Evolutionary conservation across 2,888 invertebrate genomes (phyloP), one percentile per base, ranked within the genome.

Genomic region (Himalopsyche kuldschensis): DNA sequence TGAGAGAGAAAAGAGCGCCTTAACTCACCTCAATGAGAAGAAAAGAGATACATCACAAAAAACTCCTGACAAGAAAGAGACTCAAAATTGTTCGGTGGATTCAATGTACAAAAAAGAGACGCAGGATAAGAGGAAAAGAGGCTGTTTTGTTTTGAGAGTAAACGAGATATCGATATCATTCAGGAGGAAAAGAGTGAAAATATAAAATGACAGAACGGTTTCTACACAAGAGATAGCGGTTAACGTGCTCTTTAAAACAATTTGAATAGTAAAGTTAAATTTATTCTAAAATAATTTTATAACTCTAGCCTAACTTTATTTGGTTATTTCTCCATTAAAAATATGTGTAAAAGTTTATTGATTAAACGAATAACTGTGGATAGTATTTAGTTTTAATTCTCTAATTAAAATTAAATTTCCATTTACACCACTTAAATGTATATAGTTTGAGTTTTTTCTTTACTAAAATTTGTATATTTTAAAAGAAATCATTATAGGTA

Each of bases 1-100:
- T 69, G 84, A 48, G 83, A 41, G 75, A 47, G 81, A 83, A 78
- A 78, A 81, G 47, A 81, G 81, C 31, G 31, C 69, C 69, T 69
- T 69, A 69, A 69, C 69, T 69, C 35, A 32, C 32, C 27, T 32
- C 76, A 76, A 41, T 76, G 76, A 32, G 76, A 32, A 32, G 41
- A 41, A 76, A 41, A 32, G 76, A 76, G 76, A 76, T 41, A 41
- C 76, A 76, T 32, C 76, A 76, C 30, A 76, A 76, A 69, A 76
- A 32, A 76, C 32, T 76, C 35, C 76, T 24, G 48, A 30, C 55
- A 55, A 79, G 79, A 55, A 31, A 79, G 79, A 79, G 32, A 69
- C 63, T 69, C 30, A 27, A 69, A 27, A 30, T 27, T 69, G 27
- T 69, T 69, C 27, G 41, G 41, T 30, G 27, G 27, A 69, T 69